These are phyloP conservation scores for Monomorium pharaonis DNA, from an alignment of 1,140 invertebrate genomes.

Conservation along the genomic window DNA sequence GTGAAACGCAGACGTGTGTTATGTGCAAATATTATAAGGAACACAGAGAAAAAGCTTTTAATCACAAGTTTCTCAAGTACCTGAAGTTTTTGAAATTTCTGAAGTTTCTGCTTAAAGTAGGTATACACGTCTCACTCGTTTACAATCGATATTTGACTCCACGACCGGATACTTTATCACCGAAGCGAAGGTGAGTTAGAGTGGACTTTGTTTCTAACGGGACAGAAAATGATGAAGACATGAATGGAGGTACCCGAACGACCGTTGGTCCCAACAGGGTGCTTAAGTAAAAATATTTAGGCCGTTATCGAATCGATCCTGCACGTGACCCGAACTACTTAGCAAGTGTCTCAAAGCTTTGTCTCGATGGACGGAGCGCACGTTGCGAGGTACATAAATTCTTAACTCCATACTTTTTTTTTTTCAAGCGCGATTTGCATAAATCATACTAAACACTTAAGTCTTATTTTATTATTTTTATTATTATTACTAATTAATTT, in stretches of 20 bases:
- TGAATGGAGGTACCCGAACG: constrained; percentile 51
- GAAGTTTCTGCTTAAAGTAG: constrained; percentile 25
- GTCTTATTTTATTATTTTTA: not conserved
- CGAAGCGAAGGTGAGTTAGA: constrained; percentile 18
- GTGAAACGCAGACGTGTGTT: not conserved
- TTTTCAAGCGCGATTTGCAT: not conserved
- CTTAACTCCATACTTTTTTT: not conserved
- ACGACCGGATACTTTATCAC: constrained; percentile 52
- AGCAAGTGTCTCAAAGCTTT: constrained; percentile 53
- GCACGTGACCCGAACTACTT: constrained; percentile 60
- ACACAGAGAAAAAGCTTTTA: not conserved
- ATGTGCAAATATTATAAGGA: not conserved
- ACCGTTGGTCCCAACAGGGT: constrained; percentile 70
- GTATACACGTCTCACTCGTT: constrained; percentile 36
- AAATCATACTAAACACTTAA: not conserved
- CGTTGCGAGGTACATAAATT: constrained; percentile 20
- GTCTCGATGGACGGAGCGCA: constrained; percentile 22
- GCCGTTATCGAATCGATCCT: constrained; percentile 70
- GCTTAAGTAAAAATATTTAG: constrained; percentile 77
- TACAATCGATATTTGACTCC: constrained; percentile 54
- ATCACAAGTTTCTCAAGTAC: constrained; percentile 6
- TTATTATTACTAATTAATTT: not conserved
- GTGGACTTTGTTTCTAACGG: constrained; percentile 61
- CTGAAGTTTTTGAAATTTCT: constrained; percentile 23
- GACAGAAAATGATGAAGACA: constrained; percentile 72